Percentiles rank a stretch among this genome's conserved stretches.
Conservation (phyloP, 2,888 invertebrate species). For the Drosophila nr. perissopoda region DNA sequence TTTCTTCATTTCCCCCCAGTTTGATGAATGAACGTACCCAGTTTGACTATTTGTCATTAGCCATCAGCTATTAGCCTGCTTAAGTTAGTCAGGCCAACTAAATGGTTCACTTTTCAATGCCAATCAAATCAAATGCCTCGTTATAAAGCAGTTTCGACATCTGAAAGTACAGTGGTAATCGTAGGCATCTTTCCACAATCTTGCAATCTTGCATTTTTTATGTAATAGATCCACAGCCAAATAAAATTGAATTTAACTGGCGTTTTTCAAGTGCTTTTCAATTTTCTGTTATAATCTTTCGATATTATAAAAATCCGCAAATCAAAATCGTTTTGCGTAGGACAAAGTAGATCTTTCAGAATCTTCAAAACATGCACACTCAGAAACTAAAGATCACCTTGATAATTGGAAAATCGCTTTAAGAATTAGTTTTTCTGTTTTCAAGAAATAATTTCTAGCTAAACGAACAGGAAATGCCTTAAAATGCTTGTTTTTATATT, state of each 20-base stretch:
- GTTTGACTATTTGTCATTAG: neutral
- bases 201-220: neutral
- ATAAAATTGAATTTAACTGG: neutral
- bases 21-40: neutral
- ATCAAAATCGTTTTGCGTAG: neutral
- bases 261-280: neutral
- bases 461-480: too few relatives aligned
- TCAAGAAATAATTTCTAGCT: neutral
- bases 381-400: neutral
- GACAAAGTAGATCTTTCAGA: neutral
- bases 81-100: neutral
- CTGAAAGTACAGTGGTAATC: neutral
- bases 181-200: neutral
- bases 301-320: neutral
- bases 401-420: neutral
- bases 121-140: neutral
- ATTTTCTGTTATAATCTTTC: neutral
- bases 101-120: neutral
- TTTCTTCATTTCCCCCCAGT: neutral
- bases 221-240: neutral
- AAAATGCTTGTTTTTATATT: neutral
- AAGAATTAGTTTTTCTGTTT: neutral
- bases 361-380: neutral
- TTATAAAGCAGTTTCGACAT: neutral
- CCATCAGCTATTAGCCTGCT: constrained; percentile 2